Conservation (phyloP, 2,888 invertebrate genomes). For the Gnatocerus cornutus region DNA sequence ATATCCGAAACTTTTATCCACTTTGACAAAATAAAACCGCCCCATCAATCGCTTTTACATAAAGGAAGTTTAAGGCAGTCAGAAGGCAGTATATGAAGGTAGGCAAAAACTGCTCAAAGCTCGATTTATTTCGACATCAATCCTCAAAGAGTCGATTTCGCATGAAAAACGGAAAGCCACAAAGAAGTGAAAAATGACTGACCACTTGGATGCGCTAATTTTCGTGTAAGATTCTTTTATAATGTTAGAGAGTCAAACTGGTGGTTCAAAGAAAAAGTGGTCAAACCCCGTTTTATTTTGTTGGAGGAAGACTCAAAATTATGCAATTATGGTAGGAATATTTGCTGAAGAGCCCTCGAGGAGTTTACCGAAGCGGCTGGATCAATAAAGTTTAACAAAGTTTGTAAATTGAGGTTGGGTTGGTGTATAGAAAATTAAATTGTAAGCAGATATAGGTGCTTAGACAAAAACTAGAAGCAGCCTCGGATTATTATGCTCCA, state of each 20-base stretch:
- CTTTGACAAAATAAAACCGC: conserved; percentile 27
- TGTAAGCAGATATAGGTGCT: conserved; percentile 34
- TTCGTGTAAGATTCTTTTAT: background rate
- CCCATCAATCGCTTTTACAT: conserved; percentile 24
- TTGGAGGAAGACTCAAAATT: conserved; percentile 2
- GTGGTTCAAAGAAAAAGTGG: too few species aligned
- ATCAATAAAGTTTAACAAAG: conserved; percentile 37
- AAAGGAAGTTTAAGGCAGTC: conserved; percentile 20
- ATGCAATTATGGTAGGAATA: conserved; percentile 26
- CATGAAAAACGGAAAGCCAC: background rate
- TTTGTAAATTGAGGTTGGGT: conserved; percentile 34
- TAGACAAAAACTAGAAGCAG: conserved; percentile 28
- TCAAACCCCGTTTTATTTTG: too few species aligned
- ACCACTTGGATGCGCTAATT: background rate
- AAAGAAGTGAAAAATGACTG: conserved; percentile 3
- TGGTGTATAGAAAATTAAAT: conserved; percentile 38
- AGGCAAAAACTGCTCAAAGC: conserved; percentile 15
- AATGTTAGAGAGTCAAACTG: background rate
- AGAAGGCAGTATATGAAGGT: conserved; percentile 12
- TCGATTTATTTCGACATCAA: conserved; percentile 16
- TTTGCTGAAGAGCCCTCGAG: conserved; percentile 19
- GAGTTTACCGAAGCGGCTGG: conserved; percentile 23
- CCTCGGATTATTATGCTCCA: conserved; percentile 18
- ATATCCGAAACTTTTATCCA: conserved; percentile 28
- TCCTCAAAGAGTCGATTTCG: conserved; percentile 3